These are phyloP conservation scores for Lycaena phlaeas DNA, from an alignment of 2,888 invertebrate species.

Conservation along the genomic window DNA sequence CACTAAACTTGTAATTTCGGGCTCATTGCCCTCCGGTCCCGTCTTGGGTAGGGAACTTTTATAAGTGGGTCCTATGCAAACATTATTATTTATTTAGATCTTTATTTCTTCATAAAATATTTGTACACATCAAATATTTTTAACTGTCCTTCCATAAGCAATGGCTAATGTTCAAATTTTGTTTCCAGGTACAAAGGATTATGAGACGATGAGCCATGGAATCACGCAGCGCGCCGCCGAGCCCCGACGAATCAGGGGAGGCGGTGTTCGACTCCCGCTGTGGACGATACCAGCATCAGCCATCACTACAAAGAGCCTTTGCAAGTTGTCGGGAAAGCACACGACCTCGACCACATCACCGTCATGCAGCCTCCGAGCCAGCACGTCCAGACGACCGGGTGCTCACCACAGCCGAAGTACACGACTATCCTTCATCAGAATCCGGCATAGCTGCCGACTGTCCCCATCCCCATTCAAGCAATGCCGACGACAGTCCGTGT, in stretches of 20 bases:
- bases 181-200: slow-evolving; percentile 50
- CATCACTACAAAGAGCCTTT: slow-evolving; percentile 60
- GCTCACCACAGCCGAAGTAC: slow-evolving; percentile 61
- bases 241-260: slow-evolving; percentile 71
- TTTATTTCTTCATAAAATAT: slow-evolving; percentile 6
- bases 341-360: slow-evolving; percentile 54
- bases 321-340: slow-evolving; percentile 59
- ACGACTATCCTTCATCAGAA: slow-evolving; percentile 69
- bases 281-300: slow-evolving; percentile 76
- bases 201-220: slow-evolving; percentile 71
- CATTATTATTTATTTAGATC: slow-evolving; percentile 6
- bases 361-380: slow-evolving; percentile 61
- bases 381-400: slow-evolving; percentile 62
- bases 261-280: slow-evolving; percentile 83
- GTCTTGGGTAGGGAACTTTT: slow-evolving; percentile 33
- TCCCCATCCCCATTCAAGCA: slow-evolving; percentile 59
- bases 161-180: slow-evolving; percentile 20
- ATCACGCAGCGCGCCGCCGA: slow-evolving; percentile 72
- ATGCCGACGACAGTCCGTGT: slow-evolving; percentile 60
- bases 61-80: slow-evolving; percentile 20
- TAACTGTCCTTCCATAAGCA: not conserved
- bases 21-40: slow-evolving; percentile 65
- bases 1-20: slow-evolving; percentile 60
- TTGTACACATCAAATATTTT: not conserved
- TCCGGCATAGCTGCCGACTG: slow-evolving; percentile 69